phyloP scores from a whole-genome alignment of 2,888 invertebrate genomes.

The Torymus auratus region DNA sequence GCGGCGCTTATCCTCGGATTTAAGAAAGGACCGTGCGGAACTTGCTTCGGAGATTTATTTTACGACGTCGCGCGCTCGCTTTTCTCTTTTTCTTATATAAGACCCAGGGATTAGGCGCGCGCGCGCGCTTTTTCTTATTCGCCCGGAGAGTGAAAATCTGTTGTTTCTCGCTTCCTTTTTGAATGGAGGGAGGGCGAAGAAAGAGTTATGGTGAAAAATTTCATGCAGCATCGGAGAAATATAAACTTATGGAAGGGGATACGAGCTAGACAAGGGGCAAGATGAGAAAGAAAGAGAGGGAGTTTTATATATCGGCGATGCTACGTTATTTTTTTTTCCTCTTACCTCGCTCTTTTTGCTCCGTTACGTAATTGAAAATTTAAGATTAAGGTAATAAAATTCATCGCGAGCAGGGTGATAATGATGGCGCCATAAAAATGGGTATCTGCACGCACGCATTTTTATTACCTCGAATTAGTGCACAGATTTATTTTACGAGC shows the following conservation, averaged over 20 bases:
- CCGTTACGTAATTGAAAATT: conserved; percentile 30
- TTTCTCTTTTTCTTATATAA: conserved; percentile 9
- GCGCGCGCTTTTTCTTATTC: conserved; percentile 1
- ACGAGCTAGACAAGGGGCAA: too few relatives aligned
- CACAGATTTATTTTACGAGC: conserved; percentile 48
- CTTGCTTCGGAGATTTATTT: conserved; percentile 41
- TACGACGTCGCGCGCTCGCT: neutral
- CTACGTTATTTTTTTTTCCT: neutral
- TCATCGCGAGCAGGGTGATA: conserved; percentile 31
- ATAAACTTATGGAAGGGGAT: neutral
- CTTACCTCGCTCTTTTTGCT: neutral
- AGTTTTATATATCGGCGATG: conserved; percentile 1
- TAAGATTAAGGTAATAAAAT: conserved; percentile 37
- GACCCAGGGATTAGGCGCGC: conserved; percentile 33
- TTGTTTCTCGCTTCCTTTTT: conserved; percentile 28
- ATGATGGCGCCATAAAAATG: conserved; percentile 39
- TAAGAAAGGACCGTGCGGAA: conserved; percentile 5
- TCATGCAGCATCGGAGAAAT: conserved; percentile 11
- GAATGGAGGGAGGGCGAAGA: too few relatives aligned
- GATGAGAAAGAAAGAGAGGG: too few relatives aligned
- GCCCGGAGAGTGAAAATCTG: conserved; percentile 36
- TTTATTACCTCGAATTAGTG: conserved; percentile 43
- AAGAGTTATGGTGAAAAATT: neutral
- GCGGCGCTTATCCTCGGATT: too few relatives aligned
- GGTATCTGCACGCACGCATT: conserved; percentile 5